A percentile compares a stretch with the other conserved stretches of the same genome.
phyloP scores from a whole-genome alignment of 2,888 invertebrate species.

The Pilophorus perplexus region DNA sequence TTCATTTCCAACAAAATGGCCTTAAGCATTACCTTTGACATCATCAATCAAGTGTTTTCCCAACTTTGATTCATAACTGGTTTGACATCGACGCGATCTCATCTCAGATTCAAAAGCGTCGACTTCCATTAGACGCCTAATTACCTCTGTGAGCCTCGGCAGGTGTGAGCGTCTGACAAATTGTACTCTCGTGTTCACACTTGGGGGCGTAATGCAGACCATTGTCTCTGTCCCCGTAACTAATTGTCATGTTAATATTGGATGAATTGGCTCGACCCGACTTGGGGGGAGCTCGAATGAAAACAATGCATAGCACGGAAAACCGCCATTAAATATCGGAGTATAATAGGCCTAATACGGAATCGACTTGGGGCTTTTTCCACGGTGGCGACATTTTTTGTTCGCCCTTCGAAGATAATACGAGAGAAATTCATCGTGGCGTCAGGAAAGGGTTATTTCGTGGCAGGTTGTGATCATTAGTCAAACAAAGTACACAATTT shows the following conservation, averaged over 20 bases:
- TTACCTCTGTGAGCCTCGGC: conserved; percentile 24
- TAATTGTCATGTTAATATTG: conserved; percentile 38
- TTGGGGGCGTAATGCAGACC: conserved; percentile 25
- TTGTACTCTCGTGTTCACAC: conserved; percentile 36
- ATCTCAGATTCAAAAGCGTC: conserved; percentile 6
- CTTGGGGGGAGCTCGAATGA: not conserved
- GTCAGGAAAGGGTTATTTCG: no score
- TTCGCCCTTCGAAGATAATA: no score
- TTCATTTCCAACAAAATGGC: no score
- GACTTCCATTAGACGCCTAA: conserved; percentile 12
- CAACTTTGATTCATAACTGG: no score
- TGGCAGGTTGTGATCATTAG: no score
- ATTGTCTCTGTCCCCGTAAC: conserved; percentile 33
- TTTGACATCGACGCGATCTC: no score
- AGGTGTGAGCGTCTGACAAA: conserved; percentile 31
- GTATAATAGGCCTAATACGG: conserved; percentile 28
- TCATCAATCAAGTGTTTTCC: no score
- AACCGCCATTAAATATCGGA: conserved; percentile 24
- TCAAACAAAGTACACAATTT: no score
- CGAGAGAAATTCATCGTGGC: no score
- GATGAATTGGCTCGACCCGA: conserved; percentile 16
- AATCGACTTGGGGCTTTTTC: no score
- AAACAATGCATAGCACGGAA: conserved; percentile 33
- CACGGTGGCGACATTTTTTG: no score
- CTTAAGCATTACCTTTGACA: no score